phyloP scores from a whole-genome alignment of 2,888 invertebrate genomes.

The Cactoblastis cactorum region DNA sequence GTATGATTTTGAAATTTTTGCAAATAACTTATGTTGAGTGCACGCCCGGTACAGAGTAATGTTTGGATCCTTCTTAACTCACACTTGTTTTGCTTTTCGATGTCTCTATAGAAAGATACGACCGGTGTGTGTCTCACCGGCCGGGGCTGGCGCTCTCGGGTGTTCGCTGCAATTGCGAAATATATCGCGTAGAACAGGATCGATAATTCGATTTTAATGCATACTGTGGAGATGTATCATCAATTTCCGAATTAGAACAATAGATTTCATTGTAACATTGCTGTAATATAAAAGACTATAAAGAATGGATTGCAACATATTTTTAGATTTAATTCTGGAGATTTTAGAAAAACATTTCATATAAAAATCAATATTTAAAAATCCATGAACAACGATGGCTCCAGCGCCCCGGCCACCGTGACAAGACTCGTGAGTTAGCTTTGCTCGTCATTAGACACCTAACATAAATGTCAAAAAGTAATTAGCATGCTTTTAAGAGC shows the following conservation, averaged over 20 bases:
- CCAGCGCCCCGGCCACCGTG: not conserved
- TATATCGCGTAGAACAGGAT: no score
- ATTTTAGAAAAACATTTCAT: not conserved
- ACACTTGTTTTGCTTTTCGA: slow-evolving; percentile 64
- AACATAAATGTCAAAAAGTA: slow-evolving; percentile 32
- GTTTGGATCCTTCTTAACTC: slow-evolving; percentile 57
- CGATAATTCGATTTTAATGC: no score
- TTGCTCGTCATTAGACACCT: slow-evolving; percentile 49
- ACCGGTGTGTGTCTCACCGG: not conserved
- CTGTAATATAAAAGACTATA: no score
- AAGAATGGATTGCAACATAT: no score
- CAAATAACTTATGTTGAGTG: slow-evolving; percentile 71
- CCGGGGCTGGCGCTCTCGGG: no score
- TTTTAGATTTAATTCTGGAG: no score
- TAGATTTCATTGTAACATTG: no score
- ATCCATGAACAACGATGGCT: not conserved
- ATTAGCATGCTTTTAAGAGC: slow-evolving; percentile 53
- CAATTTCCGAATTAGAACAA: no score
- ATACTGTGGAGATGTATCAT: no score
- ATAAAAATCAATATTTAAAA: not conserved
- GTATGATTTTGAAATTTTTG: slow-evolving; percentile 72
- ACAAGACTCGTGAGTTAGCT: slow-evolving; percentile 34
- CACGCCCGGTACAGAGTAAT: slow-evolving; percentile 63
- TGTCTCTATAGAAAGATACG: slow-evolving; percentile 40
- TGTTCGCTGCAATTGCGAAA: no score